Conservation (phyloP, 2,888 invertebrate genomes). For the Himalopsyche kuldschensis region DNA sequence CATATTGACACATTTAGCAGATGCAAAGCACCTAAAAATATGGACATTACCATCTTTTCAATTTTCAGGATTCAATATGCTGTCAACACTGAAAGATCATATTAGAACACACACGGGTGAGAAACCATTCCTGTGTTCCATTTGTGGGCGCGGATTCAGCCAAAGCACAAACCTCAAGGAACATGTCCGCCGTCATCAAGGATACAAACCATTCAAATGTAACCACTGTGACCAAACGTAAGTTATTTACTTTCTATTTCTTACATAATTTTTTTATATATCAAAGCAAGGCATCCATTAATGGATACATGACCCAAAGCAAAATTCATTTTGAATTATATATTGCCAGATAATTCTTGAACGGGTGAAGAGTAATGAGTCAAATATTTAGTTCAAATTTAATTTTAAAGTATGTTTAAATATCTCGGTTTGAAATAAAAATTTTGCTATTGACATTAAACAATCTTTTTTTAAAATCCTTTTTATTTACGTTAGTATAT, state of each 20-base stretch:
- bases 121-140: conserved; percentile 60
- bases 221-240: conserved; percentile 51
- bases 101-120: conserved; percentile 62
- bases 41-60: conserved; percentile 40
- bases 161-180: conserved; percentile 64
- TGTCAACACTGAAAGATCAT: conserved; percentile 63
- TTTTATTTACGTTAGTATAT: no score
- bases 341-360: no score
- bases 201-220: conserved; percentile 51
- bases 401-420: no score
- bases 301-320: no score
- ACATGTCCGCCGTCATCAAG: conserved; percentile 61
- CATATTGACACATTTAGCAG: no score
- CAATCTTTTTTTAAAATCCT: no score
- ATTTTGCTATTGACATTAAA: neutral
- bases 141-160: conserved; percentile 62
- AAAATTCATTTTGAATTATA: no score
- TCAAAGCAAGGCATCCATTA: neutral
- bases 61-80: conserved; percentile 54
- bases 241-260: neutral
- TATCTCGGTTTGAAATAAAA: no score
- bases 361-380: no score
- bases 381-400: no score
- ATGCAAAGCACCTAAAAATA: neutral
- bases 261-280: neutral